phyloP scores from a whole-genome alignment of 2,888 invertebrate species.

The Nomada goodeniana region DNA sequence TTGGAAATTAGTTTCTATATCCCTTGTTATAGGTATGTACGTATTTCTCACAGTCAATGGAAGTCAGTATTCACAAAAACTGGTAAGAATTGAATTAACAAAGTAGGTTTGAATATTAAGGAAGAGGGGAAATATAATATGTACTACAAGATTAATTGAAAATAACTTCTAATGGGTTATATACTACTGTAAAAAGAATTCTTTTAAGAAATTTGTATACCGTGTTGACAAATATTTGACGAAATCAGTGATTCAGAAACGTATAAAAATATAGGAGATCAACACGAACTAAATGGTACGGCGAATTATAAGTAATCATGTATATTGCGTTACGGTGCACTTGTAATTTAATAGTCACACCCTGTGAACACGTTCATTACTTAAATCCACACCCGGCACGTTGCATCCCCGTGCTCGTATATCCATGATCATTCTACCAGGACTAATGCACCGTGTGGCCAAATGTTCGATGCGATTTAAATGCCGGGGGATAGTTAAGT shows the following conservation, averaged over 20 bases:
- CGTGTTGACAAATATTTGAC: not conserved
- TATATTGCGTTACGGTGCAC: constrained; percentile 22
- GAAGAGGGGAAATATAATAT: too few species aligned
- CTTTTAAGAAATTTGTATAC: too few species aligned
- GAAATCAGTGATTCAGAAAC: not conserved
- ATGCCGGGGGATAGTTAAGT: constrained; percentile 77
- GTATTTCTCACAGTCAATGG: too few species aligned
- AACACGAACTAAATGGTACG: constrained; percentile 5
- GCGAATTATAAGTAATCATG: constrained; percentile 13
- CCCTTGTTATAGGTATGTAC: too few species aligned
- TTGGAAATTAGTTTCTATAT: too few species aligned
- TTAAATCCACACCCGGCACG: constrained; percentile 72
- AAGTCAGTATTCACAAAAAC: too few species aligned
- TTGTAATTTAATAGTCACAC: constrained; percentile 75
- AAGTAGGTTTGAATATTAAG: too few species aligned
- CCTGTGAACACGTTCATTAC: constrained; percentile 75
- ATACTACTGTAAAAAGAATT: too few species aligned
- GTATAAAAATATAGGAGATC: not conserved
- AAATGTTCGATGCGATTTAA: constrained; percentile 82
- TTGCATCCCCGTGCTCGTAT: constrained; percentile 63
- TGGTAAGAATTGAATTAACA: too few species aligned
- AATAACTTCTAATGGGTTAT: too few species aligned
- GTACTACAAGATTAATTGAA: too few species aligned
- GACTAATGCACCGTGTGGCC: constrained; percentile 80
- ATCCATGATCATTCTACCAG: constrained; percentile 79